Evolutionary conservation across 2,113 vertebrate genomes (phyloP).

Genomic region (Eptesicus fuscus): DNA sequence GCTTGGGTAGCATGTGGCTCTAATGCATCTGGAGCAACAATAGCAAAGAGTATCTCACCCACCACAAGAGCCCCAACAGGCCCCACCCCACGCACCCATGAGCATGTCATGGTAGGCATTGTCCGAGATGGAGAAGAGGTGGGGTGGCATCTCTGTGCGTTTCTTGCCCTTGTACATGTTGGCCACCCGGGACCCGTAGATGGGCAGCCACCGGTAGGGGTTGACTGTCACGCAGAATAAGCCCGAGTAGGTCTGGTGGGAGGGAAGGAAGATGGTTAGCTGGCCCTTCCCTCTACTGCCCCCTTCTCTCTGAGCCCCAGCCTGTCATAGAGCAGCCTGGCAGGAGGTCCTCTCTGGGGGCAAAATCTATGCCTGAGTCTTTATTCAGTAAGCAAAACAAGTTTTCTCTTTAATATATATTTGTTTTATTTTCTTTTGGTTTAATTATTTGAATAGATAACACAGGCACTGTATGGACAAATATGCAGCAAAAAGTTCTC

Average conservation of each 20-base stretch:
- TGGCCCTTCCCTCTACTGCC: not conserved
- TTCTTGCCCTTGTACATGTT: constrained; percentile 71
- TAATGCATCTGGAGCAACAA: not conserved
- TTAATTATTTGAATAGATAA: not conserved
- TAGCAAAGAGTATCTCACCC: not conserved
- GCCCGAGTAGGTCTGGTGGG: constrained; percentile 68
- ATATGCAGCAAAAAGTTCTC: not conserved
- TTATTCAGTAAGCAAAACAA: constrained; percentile 22
- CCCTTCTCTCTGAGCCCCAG: not conserved
- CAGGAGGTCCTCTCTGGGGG: not conserved
- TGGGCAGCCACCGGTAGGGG: constrained; percentile 77
- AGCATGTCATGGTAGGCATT: constrained; percentile 67
- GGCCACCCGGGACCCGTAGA: constrained; percentile 29
- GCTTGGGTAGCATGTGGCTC: not conserved
- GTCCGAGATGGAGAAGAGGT: constrained; percentile 72
- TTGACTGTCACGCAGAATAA: constrained; percentile 75
- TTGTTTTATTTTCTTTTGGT: not conserved
- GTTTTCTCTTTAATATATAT: not conserved
- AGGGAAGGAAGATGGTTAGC: not conserved
- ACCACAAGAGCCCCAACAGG: not conserved
- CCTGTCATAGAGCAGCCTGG: not conserved
- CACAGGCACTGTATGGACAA: not conserved
- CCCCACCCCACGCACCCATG: not conserved
- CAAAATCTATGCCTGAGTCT: not conserved
- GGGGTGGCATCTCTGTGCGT: constrained; percentile 58